Percentiles rank a stretch among this genome's conserved stretches.
Evolutionary conservation across 1,140 invertebrate species (phyloP).

Genomic region (Lethrus apterus): DNA sequence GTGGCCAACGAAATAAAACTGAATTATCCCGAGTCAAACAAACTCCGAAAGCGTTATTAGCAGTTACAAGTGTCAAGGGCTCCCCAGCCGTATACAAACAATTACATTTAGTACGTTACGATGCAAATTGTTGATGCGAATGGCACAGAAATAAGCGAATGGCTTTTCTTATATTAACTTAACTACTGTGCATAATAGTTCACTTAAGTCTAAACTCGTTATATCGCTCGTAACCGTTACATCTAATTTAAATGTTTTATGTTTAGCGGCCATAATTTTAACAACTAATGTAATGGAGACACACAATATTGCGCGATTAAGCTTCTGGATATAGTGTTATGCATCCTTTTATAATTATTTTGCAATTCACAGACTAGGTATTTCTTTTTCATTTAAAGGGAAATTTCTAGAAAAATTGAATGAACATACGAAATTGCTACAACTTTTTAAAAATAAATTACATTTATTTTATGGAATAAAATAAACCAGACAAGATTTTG

Average conservation of each 20-base stretch:
- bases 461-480: too few relatives aligned
- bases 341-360: conserved; percentile 13
- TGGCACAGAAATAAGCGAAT: conserved; percentile 16
- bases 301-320: conserved; percentile 1
- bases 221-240: conserved; percentile 7
- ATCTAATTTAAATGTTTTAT: conserved; percentile 16
- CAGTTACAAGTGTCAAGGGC: conserved; percentile 21
- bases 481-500: too few relatives aligned
- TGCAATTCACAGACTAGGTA: too few relatives aligned
- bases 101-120: conserved; percentile 22
- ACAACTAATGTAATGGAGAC: conserved; percentile 10
- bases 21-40: conserved; percentile 11
- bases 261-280: conserved; percentile 15
- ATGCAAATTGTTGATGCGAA: conserved; percentile 24
- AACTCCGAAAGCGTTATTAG: conserved; percentile 15
- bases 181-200: conserved; percentile 14
- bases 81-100: conserved; percentile 22
- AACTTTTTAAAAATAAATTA: too few relatives aligned
- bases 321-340: conserved; percentile 12
- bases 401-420: too few relatives aligned
- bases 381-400: too few relatives aligned
- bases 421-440: too few relatives aligned
- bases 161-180: conserved; percentile 19
- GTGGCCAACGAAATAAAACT: conserved; percentile 13
- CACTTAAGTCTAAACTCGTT: conserved; percentile 11